Evolutionary conservation across 1,140 invertebrate genomes (phyloP), one percentile per base, ranked within the genome.

Genomic region (Diploscapter pachys): DNA sequence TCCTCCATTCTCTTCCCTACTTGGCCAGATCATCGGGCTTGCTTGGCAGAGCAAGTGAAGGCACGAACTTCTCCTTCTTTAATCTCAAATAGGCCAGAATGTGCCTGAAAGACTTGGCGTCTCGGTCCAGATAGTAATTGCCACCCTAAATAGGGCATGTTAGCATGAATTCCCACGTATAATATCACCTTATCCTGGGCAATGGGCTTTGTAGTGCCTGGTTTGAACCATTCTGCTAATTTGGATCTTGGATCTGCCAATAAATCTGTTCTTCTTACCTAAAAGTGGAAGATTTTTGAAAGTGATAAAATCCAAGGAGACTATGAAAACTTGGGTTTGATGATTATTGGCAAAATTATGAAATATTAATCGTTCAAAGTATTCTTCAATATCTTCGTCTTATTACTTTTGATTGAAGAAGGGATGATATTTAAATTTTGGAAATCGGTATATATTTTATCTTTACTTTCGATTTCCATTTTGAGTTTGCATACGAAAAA

Each of bases 21-120:
- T 84, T 84, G 9, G 83, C 84, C 11, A 84, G 75, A 64, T 85
- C 83, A 69, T 84, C 83, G 5, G 83, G 83, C 50, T 85, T 82
- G 54, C 81, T 81, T n/a, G 83, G 83, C 4, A 84, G 77, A 11
- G 83, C 82, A 8, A 84, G 56, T 4, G 80, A 79, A 52, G 82
- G 75, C 2, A 79, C 82, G 65, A 83, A 84, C 50, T 84, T 79
- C 54, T 84, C 84, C 68, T 84, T 85, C 69, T 84, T 84, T 57
- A 84, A 73, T 13, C 83, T 77, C 53, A 84, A 74, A 77, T 84
- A 84, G n/a, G 77, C 75, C 9, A 84, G 61, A 72, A 84, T 84
- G 62, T 84, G 82, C 51, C 83, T 77, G 72, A 84, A 84, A 2
- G 75, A 75, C 68, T 84, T 84, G 6, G 83, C 75, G 56, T 84